Evolutionary conservation across 2,113 vertebrate genomes (phyloP).

Genomic region (Albula goreensis): DNA sequence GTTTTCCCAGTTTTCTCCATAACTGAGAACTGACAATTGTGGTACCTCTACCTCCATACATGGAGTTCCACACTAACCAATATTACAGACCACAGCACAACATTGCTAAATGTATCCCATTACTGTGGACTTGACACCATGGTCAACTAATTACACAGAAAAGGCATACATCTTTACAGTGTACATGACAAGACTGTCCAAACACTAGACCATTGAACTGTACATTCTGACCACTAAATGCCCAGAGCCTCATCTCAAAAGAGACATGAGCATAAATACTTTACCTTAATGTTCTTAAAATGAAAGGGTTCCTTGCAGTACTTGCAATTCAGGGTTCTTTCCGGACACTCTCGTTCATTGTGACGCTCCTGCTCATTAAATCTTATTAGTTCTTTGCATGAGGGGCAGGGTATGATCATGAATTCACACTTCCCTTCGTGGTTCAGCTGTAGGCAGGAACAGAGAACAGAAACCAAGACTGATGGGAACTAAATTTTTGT

Average conservation of each 20-base stretch:
- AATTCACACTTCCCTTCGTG: constrained; percentile 78
- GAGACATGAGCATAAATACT: background rate
- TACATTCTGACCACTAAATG: background rate
- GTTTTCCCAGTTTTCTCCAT: too few species aligned
- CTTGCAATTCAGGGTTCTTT: constrained; percentile 79
- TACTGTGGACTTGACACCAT: too few species aligned
- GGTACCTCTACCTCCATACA: too few species aligned
- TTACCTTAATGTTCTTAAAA: constrained; percentile 73
- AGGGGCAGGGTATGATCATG: constrained; percentile 73
- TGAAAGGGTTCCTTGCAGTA: constrained; percentile 77
- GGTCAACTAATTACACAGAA: too few species aligned
- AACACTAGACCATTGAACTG: background rate
- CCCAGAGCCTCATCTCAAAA: background rate
- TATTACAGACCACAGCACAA: too few species aligned
- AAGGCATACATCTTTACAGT: background rate
- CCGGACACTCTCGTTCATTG: constrained; percentile 74
- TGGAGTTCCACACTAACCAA: too few species aligned
- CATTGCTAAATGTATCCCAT: too few species aligned
- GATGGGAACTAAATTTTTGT: too few species aligned
- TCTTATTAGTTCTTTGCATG: constrained; percentile 74
- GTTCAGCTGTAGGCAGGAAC: constrained; percentile 52
- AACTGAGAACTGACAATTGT: too few species aligned
- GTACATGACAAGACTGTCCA: background rate
- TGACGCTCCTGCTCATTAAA: constrained; percentile 79
- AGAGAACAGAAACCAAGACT: background rate